A percentile compares a stretch with the other conserved stretches of the same genome.
Conservation (phyloP, 2,797 vertebrate species). For the Anniella stebbinsi region DNA sequence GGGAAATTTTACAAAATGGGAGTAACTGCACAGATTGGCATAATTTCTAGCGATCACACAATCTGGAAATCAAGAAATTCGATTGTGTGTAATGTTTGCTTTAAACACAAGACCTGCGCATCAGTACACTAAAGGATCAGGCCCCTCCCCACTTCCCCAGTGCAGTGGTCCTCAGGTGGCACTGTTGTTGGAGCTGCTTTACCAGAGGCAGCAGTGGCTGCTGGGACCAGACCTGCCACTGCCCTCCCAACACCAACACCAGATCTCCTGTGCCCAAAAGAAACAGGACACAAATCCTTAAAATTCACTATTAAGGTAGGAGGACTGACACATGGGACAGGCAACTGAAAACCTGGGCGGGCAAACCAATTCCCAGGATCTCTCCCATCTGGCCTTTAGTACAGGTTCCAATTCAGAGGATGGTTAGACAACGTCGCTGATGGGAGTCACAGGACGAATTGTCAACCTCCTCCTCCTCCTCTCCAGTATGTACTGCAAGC, state of each 20-base stretch:
- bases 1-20: background rate
- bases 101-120: background rate
- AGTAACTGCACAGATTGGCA: background rate
- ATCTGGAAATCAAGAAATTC: background rate
- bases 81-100: background rate
- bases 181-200: background rate
- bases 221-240: background rate
- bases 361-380: background rate
- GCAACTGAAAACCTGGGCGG: background rate
- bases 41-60: background rate
- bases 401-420: no score
- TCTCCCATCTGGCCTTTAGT: no score
- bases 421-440: background rate
- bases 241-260: background rate
- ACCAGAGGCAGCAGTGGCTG: background rate
- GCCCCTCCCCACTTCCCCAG: background rate
- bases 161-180: background rate
- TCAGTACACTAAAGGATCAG: background rate
- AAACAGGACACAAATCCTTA: background rate
- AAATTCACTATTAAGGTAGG: background rate
- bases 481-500: background rate
- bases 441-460: background rate
- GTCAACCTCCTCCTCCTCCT: background rate
- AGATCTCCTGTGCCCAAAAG: no score
- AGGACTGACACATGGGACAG: background rate